Evolutionary conservation across 2,113 vertebrate species (phyloP), one percentile per base, ranked within the genome.

Genomic region (Syngnathus scovelli): DNA sequence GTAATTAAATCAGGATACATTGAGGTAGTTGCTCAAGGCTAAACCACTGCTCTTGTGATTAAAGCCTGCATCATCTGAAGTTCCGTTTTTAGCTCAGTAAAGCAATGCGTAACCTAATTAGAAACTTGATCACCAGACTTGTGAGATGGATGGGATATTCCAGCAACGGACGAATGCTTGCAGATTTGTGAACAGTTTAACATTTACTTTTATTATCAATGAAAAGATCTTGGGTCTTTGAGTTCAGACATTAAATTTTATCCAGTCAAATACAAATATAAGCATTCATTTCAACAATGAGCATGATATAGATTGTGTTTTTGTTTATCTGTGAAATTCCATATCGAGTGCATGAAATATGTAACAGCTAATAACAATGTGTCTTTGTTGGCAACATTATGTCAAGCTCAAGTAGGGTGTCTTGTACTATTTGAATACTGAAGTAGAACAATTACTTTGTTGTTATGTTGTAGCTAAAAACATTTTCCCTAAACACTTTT

Each of bases 251-350:
- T 78, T 63, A 66, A 18, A 62, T 71, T 83, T 80, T 80, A 83
- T 83, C 75, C 13, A 72, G 62, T 62, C 67, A 70, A 51, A 67
- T 10, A 43, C 44, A 62, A 70, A 78, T 58, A 58, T 61, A 71
- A 74, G 11, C 3, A 51, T 51, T 51, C 0, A 51, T 51, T 51
- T 51, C 6, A 6, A 48, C 46, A 15, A 18, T 18, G 41, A 43
- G 16, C 10, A 54, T 54, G 21, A 23, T 23, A 1, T 23, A 54
- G n/a, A 1, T 54, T 21, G 11, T 54, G 23, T 5, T 54, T 54
- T 2, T 54, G 27, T 33, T 33, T 3, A 33, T 7, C 4, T 54
- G 11, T 12, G 4, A 54, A 54, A 54, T 21, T 54, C 21, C 21
- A 54, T 23, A 54, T 23, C 1, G 52, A 54, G 2, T 23, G 52